Evolutionary conservation across 2,797 vertebrate species (phyloP).

Genomic region (Sebastes variabilis): DNA sequence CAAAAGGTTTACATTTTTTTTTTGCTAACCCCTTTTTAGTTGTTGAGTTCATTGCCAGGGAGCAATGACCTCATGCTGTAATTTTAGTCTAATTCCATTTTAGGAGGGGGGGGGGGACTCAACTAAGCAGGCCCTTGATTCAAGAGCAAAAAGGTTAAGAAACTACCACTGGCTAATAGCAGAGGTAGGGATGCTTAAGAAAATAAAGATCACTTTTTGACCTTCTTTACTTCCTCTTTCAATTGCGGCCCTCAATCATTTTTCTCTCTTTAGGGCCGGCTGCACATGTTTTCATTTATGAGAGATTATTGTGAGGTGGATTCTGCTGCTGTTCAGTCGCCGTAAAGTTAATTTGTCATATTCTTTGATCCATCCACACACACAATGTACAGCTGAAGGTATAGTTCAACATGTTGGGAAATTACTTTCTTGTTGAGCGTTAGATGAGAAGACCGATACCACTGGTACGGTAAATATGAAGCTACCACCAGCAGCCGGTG

Average conservation of each 20-base stretch:
- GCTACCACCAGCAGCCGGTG: too few relatives aligned
- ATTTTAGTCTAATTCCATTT: slow-evolving; percentile 77
- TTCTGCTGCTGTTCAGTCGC: slow-evolving; percentile 22
- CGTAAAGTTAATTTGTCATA: not conserved
- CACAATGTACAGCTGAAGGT: not conserved
- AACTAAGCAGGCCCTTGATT: slow-evolving; percentile 60
- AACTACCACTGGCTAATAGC: slow-evolving; percentile 73
- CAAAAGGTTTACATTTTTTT: slow-evolving; percentile 62
- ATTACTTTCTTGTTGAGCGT: not conserved
- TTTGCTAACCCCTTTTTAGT: slow-evolving; percentile 40
- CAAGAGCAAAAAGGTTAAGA: slow-evolving; percentile 74
- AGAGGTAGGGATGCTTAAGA: slow-evolving; percentile 73
- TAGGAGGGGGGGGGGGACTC: not conserved
- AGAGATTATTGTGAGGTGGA: slow-evolving; percentile 37
- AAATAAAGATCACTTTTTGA: slow-evolving; percentile 73
- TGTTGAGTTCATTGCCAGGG: slow-evolving; percentile 63
- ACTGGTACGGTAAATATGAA: not conserved
- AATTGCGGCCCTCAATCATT: slow-evolving; percentile 71
- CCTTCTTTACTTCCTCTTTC: slow-evolving; percentile 77
- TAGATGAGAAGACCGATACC: not conserved
- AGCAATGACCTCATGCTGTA: slow-evolving; percentile 76
- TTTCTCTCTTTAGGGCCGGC: slow-evolving; percentile 31
- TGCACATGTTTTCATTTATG: slow-evolving; percentile 75
- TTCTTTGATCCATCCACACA: not conserved
- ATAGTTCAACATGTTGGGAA: not conserved